These are phyloP conservation scores for Boleophthalmus pectinirostris DNA, from an alignment of 2,113 vertebrate genomes.

Conservation along the genomic window DNA sequence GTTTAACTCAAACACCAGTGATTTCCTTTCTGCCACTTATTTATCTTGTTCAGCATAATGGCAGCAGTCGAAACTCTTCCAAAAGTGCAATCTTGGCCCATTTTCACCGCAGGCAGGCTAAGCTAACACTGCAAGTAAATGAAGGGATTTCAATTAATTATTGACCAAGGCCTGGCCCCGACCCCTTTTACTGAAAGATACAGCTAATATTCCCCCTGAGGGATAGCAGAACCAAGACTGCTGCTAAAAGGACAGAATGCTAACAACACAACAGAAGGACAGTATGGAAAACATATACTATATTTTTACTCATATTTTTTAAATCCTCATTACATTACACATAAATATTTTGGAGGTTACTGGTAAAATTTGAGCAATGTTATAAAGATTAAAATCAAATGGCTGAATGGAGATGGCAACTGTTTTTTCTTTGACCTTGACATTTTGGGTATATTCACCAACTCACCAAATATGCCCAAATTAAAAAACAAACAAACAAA, in stretches of 20 bases:
- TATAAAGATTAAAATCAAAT: neutral
- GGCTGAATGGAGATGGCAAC: neutral
- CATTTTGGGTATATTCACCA: neutral
- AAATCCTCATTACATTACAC: too few relatives aligned
- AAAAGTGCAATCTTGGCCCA: conserved; percentile 47
- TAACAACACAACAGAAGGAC: conserved; percentile 11
- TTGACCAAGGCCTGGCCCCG: conserved; percentile 45
- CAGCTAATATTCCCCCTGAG: conserved; percentile 57
- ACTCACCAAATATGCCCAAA: neutral
- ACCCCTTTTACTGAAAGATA: conserved; percentile 47
- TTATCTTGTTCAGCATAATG: conserved; percentile 49
- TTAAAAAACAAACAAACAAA: too few relatives aligned
- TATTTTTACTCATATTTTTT: neutral
- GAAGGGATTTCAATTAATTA: conserved; percentile 72
- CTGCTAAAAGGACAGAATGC: conserved; percentile 4
- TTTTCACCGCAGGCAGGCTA: conserved; percentile 42
- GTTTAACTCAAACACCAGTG: conserved; percentile 29
- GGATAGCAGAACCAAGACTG: conserved; percentile 37
- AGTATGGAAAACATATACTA: conserved; percentile 9
- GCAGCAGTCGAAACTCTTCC: conserved; percentile 12
- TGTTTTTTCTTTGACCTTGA: conserved; percentile 9
- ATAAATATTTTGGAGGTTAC: neutral
- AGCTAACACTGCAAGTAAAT: conserved; percentile 55
- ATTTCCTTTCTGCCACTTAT: conserved; percentile 31
- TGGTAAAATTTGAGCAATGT: neutral